A percentile compares a stretch with the other conserved stretches of the same genome.
These are phyloP conservation scores for Zygaena filipendulae DNA, from an alignment of 2,888 invertebrate species.

Conservation along the genomic window DNA sequence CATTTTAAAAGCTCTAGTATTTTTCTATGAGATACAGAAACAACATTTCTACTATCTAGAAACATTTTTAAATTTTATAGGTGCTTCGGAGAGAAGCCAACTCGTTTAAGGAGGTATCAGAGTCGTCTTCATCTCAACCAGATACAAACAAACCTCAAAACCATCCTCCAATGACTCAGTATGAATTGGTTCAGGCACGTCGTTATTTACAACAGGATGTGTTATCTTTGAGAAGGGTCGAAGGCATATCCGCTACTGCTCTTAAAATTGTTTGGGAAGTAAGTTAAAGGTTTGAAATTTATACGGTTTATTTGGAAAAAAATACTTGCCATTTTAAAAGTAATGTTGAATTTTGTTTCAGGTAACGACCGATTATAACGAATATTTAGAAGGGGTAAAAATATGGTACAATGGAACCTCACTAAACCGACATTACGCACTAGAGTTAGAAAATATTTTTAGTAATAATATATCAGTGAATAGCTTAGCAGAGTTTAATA, in stretches of 20 bases:
- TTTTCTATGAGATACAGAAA: too few species aligned
- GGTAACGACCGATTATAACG: conserved; percentile 62
- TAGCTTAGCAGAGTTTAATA: conserved; percentile 42
- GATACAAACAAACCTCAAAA: conserved; percentile 62
- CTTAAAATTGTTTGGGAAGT: conserved; percentile 86
- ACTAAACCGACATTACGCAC: conserved; percentile 35
- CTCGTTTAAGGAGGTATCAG: conserved; percentile 42
- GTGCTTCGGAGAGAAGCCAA: conserved; percentile 57
- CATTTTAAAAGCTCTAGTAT: too few species aligned
- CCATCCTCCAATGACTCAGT: conserved; percentile 75
- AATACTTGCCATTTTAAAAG: background rate
- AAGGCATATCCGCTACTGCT: conserved; percentile 79
- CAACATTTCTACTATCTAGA: too few species aligned
- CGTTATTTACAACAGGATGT: conserved; percentile 82
- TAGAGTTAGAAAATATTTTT: conserved; percentile 33
- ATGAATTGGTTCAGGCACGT: conserved; percentile 81
- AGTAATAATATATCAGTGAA: conserved; percentile 38
- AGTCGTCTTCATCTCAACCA: conserved; percentile 50
- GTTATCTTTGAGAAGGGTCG: conserved; percentile 75
- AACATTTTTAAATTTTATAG: conserved; percentile 21
- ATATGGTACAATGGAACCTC: conserved; percentile 67
- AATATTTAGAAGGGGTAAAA: conserved; percentile 76
- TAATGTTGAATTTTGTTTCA: conserved; percentile 24
- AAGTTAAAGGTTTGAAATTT: conserved; percentile 43
- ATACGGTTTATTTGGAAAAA: conserved; percentile 4